Base-by-base conservation (phyloP, 2,797 vertebrate genomes). In the Lithobates pipiens region DNA sequence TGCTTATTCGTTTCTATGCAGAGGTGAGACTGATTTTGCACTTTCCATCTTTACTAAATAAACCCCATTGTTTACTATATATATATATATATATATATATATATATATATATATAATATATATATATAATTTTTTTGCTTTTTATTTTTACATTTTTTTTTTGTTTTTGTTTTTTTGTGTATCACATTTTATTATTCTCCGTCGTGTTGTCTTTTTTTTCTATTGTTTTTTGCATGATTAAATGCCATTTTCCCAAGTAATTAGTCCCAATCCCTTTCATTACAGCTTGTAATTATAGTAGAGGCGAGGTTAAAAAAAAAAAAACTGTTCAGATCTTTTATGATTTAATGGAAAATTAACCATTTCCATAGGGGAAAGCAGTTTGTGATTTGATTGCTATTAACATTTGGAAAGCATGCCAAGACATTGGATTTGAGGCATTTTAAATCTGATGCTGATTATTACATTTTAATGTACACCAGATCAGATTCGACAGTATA, bases 381-480 rank as follows among this genome's bases (percentile, higher is more conserved):
- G 79, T 65, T 50, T 34, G 83, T 80, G 79, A 54, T 76, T 69
- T 84, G 46, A 86, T 88, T 85, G 82, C 86, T 88, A 90, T 89
- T 83, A 89, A 75, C 72, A 83, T 89, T 78, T 76, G 46, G 25
- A 88, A 89, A 88, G 46, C 11, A 83, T 87, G 72, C 75, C 71
- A 83, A 71, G 86, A 74, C 82, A 86, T 88, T 80, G 83, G 70
- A 85, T 68, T 72, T 73, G n/a, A 42, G 77, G 57, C 70, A 10
- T 89, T 85, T 88, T 85, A 69, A 23, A 80, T 88, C 78, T 85
- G 88, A 78, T 85, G 83, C 63, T 88, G 89, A 80, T 89, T 46
- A 78, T 75, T 76, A 90, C 69, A 89, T 89, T 88, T 39, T 83
- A 88, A 73, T 90, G 81, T 84, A 85, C 77, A 91, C 32, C 81